Evolutionary conservation across 2,113 vertebrate species (phyloP), one percentile per base, ranked within the genome.

Genomic region (Antechinus stuartii): DNA sequence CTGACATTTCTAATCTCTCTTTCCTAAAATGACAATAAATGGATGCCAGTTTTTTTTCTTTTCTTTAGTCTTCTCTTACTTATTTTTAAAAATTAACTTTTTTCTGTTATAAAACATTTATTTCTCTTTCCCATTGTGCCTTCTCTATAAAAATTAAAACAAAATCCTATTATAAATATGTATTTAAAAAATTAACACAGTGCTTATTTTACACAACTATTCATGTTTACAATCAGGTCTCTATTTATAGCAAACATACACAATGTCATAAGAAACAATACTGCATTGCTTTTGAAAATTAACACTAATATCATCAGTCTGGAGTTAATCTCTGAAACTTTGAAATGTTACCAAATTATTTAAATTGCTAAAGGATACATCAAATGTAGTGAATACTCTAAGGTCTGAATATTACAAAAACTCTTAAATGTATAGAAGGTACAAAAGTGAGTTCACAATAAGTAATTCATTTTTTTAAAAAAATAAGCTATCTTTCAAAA

Each of bases 191-290:
- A 0, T 93, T 98, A 98, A 98, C 96, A 98, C 98, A 98, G 93
- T 96, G 95, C 98, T 98, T 98, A 98, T 98, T 97, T 98, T 96
- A 98, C 97, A 96, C 95, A 98, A 98, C 97, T 98, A 97, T 97
- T 98, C 96, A 96, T 98, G 98, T 97, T 98, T 98, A 98, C 97
- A 98, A 98, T 97, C 94, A 98, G 92, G 94, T 98, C 89, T 98
- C 95, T 97, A 98, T 97, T 97, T 98, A 98, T 94, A 99, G 96
- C 96, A 98, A 97, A 97, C 93, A 98, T 95, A 98, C 55, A 98
- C 94, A 94, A 98, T 95, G 91, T 94, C 96, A 90, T 98, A 98
- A 97, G 96, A 98, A 98, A 98, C 98, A 98, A 98, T 94, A 98
- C 96, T 91, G 98, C 97, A 98, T 98, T 96, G 84, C 61, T 3